These are phyloP conservation scores for Callorhinus ursinus DNA, from an alignment of 2,113 vertebrate species.

Conservation along the genomic window DNA sequence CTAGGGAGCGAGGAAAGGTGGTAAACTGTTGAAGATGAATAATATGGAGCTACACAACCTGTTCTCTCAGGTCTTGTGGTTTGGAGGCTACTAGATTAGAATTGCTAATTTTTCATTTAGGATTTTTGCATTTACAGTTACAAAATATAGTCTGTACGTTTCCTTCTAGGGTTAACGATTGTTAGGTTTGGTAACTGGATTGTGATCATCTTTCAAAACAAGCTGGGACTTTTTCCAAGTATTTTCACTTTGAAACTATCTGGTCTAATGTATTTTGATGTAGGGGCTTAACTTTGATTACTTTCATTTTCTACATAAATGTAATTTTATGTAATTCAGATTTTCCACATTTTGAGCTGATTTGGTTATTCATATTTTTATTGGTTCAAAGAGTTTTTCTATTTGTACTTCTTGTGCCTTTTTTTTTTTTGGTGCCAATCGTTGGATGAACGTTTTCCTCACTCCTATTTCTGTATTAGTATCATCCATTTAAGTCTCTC, in stretches of 20 bases:
- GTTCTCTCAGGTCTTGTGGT: background rate
- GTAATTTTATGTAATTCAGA: background rate
- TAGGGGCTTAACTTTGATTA: background rate
- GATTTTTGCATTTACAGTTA: conserved; percentile 1
- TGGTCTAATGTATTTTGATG: background rate
- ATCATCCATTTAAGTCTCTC: background rate
- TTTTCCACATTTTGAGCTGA: background rate
- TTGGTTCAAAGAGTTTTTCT: background rate
- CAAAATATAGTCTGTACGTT: background rate
- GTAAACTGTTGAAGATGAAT: background rate
- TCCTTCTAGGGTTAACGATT: background rate
- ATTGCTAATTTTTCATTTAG: conserved; percentile 25
- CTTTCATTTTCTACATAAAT: background rate
- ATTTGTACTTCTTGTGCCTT: background rate
- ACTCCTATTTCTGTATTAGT: background rate
- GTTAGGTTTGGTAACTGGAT: background rate
- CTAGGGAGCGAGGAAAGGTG: background rate
- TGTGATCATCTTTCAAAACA: conserved; percentile 9
- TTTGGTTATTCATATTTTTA: conserved; percentile 10
- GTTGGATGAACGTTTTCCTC: background rate
- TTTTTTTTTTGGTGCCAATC: background rate
- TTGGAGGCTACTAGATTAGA: background rate
- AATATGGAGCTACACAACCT: background rate
- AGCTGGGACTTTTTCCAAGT: background rate
- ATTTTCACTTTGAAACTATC: background rate